phyloP scores from a whole-genome alignment of 2,888 invertebrate genomes.

The Cyaniris semiargus region DNA sequence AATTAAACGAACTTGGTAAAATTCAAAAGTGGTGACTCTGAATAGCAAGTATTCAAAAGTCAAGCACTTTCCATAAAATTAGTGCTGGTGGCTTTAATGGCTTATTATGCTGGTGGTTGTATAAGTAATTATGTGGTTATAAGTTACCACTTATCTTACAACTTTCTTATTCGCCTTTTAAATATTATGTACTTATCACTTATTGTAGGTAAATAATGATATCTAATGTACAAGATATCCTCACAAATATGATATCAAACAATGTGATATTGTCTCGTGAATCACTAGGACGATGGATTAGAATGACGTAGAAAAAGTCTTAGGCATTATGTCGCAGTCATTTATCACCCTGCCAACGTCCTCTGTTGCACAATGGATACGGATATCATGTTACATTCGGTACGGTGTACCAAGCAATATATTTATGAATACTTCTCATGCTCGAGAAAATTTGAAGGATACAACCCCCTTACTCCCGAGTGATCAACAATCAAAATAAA shows the following conservation, averaged over 20 bases:
- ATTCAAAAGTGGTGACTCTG: neutral
- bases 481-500: too few species aligned
- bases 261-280: neutral
- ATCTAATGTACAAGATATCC: neutral
- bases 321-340: conserved; percentile 6
- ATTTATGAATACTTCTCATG: neutral
- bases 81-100: neutral
- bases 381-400: neutral
- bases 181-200: neutral
- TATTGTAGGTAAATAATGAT: neutral
- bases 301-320: neutral
- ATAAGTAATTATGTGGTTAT: neutral
- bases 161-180: too few species aligned
- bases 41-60: neutral
- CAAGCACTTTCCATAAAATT: neutral
- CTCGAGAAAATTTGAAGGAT: neutral
- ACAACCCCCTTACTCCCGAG: neutral
- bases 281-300: neutral
- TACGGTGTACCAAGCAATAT: neutral
- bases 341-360: conserved; percentile 8
- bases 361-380: neutral
- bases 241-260: neutral
- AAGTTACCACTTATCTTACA: neutral
- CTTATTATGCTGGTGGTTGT: neutral
- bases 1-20: neutral